These are phyloP conservation scores for Paedocypris sp. DNA, from an alignment of 2,113 vertebrate species.

Conservation along the genomic window DNA sequence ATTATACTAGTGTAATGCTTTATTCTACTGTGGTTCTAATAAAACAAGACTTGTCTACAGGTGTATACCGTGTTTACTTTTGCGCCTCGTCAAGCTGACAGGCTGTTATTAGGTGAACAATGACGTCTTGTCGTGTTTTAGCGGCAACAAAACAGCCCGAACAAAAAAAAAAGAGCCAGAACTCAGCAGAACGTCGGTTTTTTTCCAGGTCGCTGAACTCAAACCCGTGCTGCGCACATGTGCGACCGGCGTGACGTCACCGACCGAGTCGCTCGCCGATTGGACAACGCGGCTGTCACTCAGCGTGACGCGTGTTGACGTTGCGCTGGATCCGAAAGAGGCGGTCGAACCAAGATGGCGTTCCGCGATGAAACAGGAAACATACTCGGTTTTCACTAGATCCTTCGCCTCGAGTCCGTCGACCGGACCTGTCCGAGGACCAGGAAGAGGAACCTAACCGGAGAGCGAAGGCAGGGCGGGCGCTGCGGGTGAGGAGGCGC, in stretches of 20 bases:
- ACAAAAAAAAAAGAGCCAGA: neutral
- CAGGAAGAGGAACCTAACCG: conserved; percentile 39
- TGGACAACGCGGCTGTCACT: conserved; percentile 36
- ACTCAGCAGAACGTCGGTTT: neutral
- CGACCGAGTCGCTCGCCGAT: neutral
- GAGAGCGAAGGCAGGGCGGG: conserved; percentile 43
- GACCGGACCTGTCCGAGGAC: neutral
- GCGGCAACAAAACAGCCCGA: neutral
- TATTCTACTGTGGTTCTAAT: too few species aligned
- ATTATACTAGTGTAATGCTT: too few species aligned
- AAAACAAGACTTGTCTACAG: too few species aligned
- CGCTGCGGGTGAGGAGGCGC: conserved; percentile 21
- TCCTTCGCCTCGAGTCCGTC: conserved; percentile 22
- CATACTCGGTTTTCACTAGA: conserved; percentile 56
- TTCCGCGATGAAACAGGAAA: conserved; percentile 62
- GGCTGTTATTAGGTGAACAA: too few species aligned
- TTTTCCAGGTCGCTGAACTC: neutral
- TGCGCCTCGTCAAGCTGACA: too few species aligned
- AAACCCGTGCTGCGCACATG: conserved; percentile 11
- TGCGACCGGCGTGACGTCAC: neutral
- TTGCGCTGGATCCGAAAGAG: conserved; percentile 52
- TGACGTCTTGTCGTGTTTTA: too few species aligned
- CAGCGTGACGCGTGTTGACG: conserved; percentile 38
- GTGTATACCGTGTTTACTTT: too few species aligned
- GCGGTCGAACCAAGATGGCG: conserved; percentile 66